Evolutionary conservation across 30 jellyfish, hydroid and myxozoan species (phyloP), one percentile per base, ranked within the genome.

Genomic region (Aurelia coerulea): DNA sequence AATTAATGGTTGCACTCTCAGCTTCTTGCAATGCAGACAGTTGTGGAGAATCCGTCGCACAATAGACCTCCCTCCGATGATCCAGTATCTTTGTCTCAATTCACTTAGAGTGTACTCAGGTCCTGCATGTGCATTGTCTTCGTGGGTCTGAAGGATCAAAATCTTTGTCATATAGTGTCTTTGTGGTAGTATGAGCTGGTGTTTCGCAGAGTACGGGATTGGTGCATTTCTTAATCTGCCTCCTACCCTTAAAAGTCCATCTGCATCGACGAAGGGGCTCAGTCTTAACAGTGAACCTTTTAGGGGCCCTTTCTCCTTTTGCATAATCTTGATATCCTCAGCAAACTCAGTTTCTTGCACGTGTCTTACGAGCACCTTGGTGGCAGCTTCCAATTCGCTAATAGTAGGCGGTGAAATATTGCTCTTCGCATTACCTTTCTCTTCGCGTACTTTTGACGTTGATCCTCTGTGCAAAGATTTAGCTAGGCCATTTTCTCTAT

Each of bases 61-160:
- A 4, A 79, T 17, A 11, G 1, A 60, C 7, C 85, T 59, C 4
- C 79, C 84, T 31, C 46, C 18, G 19, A 79, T 41, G 4, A 34
- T 62, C 89, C 89, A 79, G 65, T 79, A 79, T 3, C 39, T 59
- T 50, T 79, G 89, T 65, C 87, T 16, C 64, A 56, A 34, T 32
- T 42, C n/a, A 15, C 18, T 33, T 12, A 76, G 54, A 14, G 77
- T 76, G 50, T 42, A 72, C 15, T 78, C 88, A n/a, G 15, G 17
- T 11, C 82, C 79, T 2, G 41, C 60, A 56, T 60, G 88, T 19
- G 34, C 42, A 54, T 78, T 16, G 11, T 46, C 33, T 78, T 19
- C 60, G 19, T 78, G 88, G 33, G n/a, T 32, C 3, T 56, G 62
- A 14, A 23, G 60, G 10, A 53, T 56, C 5, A 78, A 12, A 33